These are phyloP conservation scores for Bombus waltoni DNA, from an alignment of 1,140 invertebrate genomes.

Conservation along the genomic window DNA sequence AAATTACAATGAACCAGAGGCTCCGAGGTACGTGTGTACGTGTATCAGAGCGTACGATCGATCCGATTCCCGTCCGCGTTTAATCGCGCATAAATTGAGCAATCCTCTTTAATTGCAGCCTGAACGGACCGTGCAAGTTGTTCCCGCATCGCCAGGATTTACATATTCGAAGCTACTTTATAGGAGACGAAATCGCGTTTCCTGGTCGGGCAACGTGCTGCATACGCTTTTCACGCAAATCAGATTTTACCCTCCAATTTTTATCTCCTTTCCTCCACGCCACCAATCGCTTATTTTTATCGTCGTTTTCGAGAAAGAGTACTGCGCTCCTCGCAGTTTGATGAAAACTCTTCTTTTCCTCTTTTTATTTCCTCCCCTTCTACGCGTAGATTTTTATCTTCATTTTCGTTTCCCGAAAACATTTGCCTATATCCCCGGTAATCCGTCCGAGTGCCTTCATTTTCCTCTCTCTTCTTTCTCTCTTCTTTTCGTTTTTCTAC, in stretches of 20 bases:
- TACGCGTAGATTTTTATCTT: too few relatives aligned
- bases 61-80: slow-evolving; percentile 18
- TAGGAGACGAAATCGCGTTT: background rate
- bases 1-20: slow-evolving; percentile 18
- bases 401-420: too few relatives aligned
- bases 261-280: background rate
- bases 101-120: slow-evolving; percentile 43
- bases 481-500: background rate
- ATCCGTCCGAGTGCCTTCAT: too few relatives aligned
- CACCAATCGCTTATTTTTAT: background rate
- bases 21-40: background rate
- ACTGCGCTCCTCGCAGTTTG: too few relatives aligned
- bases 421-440: too few relatives aligned
- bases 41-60: background rate
- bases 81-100: slow-evolving; percentile 47
- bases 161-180: slow-evolving; percentile 23
- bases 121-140: slow-evolving; percentile 1
- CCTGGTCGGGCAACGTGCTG: background rate
- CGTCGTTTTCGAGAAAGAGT: background rate
- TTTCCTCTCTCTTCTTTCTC: too few relatives aligned
- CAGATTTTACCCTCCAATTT: background rate
- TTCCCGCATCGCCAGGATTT: background rate
- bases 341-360: too few relatives aligned
- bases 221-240: background rate
- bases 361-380: background rate